A percentile compares a stretch with the other conserved stretches of the same genome.
Conservation (phyloP, 2,113 vertebrate genomes). For the Microcebus murinus region DNA sequence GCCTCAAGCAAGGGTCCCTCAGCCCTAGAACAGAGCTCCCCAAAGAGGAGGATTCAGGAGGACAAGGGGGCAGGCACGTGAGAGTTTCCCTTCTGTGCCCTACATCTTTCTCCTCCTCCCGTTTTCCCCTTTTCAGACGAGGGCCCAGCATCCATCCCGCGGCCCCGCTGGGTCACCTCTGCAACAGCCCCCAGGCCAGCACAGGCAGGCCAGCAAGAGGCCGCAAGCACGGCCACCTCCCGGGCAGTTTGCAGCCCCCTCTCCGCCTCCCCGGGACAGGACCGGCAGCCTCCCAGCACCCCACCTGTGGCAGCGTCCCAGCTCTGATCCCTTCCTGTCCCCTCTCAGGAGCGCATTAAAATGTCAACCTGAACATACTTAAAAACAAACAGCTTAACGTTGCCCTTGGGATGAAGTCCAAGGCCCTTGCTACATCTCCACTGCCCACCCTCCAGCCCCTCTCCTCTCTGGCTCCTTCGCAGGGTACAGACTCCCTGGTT, state of each 20-base stretch:
- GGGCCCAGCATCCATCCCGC: fast-evolving
- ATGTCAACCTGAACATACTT: background rate
- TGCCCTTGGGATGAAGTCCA: background rate
- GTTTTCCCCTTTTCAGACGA: background rate
- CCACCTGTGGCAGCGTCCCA: background rate
- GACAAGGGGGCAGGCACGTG: too few species aligned
- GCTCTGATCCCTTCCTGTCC: background rate
- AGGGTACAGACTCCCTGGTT: too few species aligned
- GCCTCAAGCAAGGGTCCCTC: background rate
- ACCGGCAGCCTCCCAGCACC: background rate
- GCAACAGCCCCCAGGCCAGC: fast-evolving
- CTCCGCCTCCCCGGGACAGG: background rate
- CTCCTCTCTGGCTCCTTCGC: background rate
- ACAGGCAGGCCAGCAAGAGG: background rate
- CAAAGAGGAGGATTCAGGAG: background rate
- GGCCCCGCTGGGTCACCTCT: background rate
- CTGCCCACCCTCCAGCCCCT: fast-evolving
- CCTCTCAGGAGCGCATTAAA: too few species aligned
- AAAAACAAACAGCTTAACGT: background rate
- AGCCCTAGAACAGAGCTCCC: background rate
- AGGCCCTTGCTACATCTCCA: fast-evolving
- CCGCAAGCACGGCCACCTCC: fast-evolving
- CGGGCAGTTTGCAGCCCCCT: too few species aligned
- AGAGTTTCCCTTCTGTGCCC: background rate
- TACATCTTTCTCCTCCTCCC: background rate